phyloP scores from a whole-genome alignment of 2,113 vertebrate genomes.

The Nannospalax galili region DNA sequence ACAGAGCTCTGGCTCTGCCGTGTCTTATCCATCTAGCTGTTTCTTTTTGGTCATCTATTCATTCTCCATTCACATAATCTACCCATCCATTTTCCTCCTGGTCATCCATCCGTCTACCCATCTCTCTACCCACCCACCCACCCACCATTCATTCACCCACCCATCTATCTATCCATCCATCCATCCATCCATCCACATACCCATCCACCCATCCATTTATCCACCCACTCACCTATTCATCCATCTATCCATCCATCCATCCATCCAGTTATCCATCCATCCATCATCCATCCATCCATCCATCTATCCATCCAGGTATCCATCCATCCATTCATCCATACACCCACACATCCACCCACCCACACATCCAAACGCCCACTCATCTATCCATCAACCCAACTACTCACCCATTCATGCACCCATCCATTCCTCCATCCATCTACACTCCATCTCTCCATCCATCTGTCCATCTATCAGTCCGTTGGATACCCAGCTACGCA shows the following conservation, averaged over 20 bases:
- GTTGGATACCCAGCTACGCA: not conserved
- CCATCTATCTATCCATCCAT: not conserved
- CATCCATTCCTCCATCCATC: not conserved
- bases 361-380: rapidly evolving
- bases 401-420: not conserved
- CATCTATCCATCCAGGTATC: not conserved
- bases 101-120: not conserved
- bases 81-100: not conserved
- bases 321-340: not conserved
- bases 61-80: not conserved
- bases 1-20: not conserved
- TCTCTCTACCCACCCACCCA: no score
- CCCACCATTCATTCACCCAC: rapidly evolving
- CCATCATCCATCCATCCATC: not conserved
- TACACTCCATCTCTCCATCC: not conserved
- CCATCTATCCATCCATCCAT: not conserved
- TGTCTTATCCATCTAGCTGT: not conserved
- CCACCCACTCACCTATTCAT: not conserved
- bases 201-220: no score
- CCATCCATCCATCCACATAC: not conserved
- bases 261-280: not conserved
- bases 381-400: not conserved
- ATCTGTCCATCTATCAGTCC: no score
- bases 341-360: no score
- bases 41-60: no score